These are phyloP conservation scores for Gymnopithys bicolor DNA, from an alignment of 2,797 vertebrate species.

Conservation along the genomic window DNA sequence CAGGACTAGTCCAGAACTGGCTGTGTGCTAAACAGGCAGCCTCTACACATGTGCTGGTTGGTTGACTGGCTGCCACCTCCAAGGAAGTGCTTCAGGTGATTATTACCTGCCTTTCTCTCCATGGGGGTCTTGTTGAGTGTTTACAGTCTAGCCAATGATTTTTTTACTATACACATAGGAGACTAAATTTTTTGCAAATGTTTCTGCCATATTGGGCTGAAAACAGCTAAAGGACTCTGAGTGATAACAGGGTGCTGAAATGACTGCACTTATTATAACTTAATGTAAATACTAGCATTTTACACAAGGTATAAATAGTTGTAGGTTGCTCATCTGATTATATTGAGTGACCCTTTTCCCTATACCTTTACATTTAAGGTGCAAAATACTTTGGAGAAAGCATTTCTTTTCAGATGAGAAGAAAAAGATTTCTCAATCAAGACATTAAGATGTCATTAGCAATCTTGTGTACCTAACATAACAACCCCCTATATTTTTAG, in stretches of 20 bases:
- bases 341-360: neutral
- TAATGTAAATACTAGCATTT: neutral
- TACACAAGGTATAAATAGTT: neutral
- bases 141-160: neutral
- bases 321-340: neutral
- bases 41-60: rapidly evolving
- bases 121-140: neutral
- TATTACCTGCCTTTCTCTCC: neutral
- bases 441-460: neutral
- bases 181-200: neutral
- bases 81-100: neutral
- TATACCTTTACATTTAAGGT: neutral
- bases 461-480: neutral
- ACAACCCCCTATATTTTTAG: rapidly evolving
- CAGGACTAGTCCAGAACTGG: neutral
- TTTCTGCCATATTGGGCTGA: neutral
- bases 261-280: neutral
- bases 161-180: neutral
- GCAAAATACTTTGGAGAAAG: neutral
- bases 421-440: neutral
- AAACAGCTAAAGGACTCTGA: neutral
- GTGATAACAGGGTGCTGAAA: neutral
- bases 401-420: neutral
- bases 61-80: neutral
- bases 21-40: neutral